phyloP scores from a whole-genome alignment of 2,113 vertebrate genomes.

The Polypterus senegalus region DNA sequence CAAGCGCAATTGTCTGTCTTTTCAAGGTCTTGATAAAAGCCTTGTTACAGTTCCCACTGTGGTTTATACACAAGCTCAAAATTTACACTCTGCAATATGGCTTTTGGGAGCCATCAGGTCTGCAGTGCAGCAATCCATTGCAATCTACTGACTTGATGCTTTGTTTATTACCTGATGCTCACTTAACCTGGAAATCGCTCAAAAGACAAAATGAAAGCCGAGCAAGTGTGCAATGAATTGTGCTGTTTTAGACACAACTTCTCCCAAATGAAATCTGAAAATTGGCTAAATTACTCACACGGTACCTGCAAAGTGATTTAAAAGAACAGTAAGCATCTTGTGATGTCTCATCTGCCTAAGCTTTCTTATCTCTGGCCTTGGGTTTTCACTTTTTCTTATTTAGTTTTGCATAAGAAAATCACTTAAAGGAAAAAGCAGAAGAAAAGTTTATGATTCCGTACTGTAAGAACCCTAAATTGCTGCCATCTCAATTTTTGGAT shows the following conservation, averaged over 20 bases:
- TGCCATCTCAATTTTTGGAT: no score
- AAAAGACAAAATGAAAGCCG: not conserved
- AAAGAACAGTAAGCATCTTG: not conserved
- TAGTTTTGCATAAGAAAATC: no score
- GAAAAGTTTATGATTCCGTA: no score
- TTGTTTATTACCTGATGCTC: slow-evolving; percentile 9
- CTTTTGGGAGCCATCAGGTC: slow-evolving; percentile 3
- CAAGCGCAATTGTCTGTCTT: not conserved
- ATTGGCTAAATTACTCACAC: not conserved
- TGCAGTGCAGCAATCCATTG: not conserved
- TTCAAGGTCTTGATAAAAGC: no score
- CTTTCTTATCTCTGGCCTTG: no score
- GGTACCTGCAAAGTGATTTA: not conserved
- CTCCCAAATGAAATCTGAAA: slow-evolving; percentile 1
- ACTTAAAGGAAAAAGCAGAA: no score
- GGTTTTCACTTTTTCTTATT: no score
- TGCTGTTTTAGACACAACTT: not conserved
- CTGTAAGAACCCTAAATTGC: no score
- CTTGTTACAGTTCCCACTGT: not conserved
- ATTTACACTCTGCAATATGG: not conserved
- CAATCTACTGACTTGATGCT: slow-evolving; percentile 1
- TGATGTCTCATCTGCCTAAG: no score
- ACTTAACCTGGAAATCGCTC: slow-evolving; percentile 2
- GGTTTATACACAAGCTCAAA: not conserved
- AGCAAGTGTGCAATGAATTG: not conserved